A percentile compares a stretch with the other conserved stretches of the same genome.
Conservation (phyloP, 2,888 invertebrate genomes). For the Hydroisotoma schaefferi region DNA sequence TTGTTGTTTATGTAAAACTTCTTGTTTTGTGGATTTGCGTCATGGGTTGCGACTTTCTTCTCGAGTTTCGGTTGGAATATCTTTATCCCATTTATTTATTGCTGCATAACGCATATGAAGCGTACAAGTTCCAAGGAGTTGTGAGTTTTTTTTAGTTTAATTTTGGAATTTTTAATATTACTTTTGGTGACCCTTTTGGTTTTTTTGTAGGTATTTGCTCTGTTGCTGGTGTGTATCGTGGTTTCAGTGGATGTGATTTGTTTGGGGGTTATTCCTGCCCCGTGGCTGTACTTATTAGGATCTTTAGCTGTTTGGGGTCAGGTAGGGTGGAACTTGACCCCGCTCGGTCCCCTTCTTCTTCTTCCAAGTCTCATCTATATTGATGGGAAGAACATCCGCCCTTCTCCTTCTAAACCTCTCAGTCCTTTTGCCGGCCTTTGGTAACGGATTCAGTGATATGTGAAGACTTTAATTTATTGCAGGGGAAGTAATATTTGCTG, state of each 20-base stretch:
- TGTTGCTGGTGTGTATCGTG: slow-evolving; percentile 48
- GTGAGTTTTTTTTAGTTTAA: slow-evolving; percentile 32
- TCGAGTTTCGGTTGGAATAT: slow-evolving; percentile 49
- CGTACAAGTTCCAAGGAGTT: slow-evolving; percentile 49
- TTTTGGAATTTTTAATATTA: neutral
- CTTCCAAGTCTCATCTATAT: slow-evolving; percentile 48
- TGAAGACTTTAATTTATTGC: no score
- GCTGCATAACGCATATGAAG: slow-evolving; percentile 48
- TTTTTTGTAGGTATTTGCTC: slow-evolving; percentile 44
- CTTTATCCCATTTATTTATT: slow-evolving; percentile 49
- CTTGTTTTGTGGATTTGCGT: slow-evolving; percentile 48
- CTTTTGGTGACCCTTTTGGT: slow-evolving; percentile 3
- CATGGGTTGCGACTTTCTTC: slow-evolving; percentile 48
- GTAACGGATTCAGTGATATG: slow-evolving; percentile 18
- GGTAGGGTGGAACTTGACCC: slow-evolving; percentile 46
- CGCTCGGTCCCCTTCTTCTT: slow-evolving; percentile 47
- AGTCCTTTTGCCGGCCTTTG: slow-evolving; percentile 49
- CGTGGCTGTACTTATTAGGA: slow-evolving; percentile 47
- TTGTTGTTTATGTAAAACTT: slow-evolving; percentile 48
- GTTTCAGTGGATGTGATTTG: slow-evolving; percentile 49
- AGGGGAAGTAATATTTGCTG: no score
- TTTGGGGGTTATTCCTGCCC: slow-evolving; percentile 48
- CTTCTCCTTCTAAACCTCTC: slow-evolving; percentile 47
- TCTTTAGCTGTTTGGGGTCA: slow-evolving; percentile 48
- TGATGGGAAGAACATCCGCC: slow-evolving; percentile 48